phyloP scores from a whole-genome alignment of 2,888 invertebrate genomes.

The Ichneumoninae sp. region DNA sequence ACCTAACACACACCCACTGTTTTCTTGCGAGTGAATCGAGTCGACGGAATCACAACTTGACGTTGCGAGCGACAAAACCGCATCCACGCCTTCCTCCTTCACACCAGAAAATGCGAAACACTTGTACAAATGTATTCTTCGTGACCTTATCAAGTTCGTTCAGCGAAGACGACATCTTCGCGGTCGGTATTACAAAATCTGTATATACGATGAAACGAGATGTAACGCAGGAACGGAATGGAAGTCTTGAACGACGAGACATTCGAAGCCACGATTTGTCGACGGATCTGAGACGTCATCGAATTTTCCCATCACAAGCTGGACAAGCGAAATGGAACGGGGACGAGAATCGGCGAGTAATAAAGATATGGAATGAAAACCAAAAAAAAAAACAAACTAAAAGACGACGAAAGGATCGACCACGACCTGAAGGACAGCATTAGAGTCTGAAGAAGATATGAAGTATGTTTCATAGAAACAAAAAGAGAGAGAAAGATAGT shows the following conservation, averaged over 20 bases:
- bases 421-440: neutral
- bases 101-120: neutral
- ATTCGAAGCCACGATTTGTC: neutral
- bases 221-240: neutral
- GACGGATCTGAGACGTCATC: neutral
- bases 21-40: neutral
- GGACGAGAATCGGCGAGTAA: neutral
- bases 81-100: neutral
- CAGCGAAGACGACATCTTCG: neutral
- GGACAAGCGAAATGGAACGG: neutral
- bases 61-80: neutral
- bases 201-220: neutral
- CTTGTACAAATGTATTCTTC: neutral
- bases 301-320: neutral
- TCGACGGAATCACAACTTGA: neutral
- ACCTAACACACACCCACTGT: neutral
- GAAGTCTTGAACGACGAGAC: neutral
- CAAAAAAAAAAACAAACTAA: neutral
- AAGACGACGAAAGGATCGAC: conserved; percentile 10
- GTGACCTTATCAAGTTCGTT: neutral
- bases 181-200: neutral
- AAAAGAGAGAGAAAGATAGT: conserved; percentile 10
- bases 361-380: neutral
- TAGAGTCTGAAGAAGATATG: conserved; percentile 29
- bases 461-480: conserved; percentile 17